Base-by-base conservation (phyloP, 92 coral and sea anemone genomes). In the Zoanthus gigantus region DNA sequence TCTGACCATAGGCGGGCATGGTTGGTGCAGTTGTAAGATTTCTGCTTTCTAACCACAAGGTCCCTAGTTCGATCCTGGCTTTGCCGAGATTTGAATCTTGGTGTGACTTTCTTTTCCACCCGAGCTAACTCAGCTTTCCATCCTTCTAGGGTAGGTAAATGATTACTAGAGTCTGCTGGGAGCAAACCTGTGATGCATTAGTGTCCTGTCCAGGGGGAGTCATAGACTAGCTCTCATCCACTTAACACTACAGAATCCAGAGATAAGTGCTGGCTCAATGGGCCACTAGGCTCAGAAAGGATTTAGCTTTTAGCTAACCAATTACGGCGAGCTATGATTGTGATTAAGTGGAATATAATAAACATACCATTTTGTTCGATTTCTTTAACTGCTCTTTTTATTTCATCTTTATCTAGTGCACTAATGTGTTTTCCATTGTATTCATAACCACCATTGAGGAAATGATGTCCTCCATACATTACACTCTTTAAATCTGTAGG, bases 361-460 rank as follows among this genome's bases (percentile, higher is more conserved):
- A 13, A 83, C 75, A 71, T 83, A 93, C 98, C 98, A 91, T 79
- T 89, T 52, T 78, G 76, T 45, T 91, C 89, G 52, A 96, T 63
- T 69, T 93, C 88, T 23, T 77, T 78, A 29, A 93, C 89, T 44
- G 86, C 77, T 71, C 71, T 46, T 53, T 44, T 89, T 29, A 97
- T 96, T 82, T 97, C 98, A 14, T 92, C 91, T 47, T 76, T 85
- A 77, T 92, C 92, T 48, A 97, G 89, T 32, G 87, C 77, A 52
- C 90, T 84, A 11, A 96, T 93, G 15, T 85, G 71, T 45, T 82
- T 63, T 23, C 97, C 94, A 83, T 92, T 92, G 80, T 84, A 97
- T 78, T 97, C 94, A 72, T 88, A 95, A 5, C 99, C 99, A 16
- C 99, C 99, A 89, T 91, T 91, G 45, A 97, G 87, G 60, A 92